phyloP scores from a whole-genome alignment of 1,140 invertebrate genomes.

The Zaprionus kolodkinae region DNA sequence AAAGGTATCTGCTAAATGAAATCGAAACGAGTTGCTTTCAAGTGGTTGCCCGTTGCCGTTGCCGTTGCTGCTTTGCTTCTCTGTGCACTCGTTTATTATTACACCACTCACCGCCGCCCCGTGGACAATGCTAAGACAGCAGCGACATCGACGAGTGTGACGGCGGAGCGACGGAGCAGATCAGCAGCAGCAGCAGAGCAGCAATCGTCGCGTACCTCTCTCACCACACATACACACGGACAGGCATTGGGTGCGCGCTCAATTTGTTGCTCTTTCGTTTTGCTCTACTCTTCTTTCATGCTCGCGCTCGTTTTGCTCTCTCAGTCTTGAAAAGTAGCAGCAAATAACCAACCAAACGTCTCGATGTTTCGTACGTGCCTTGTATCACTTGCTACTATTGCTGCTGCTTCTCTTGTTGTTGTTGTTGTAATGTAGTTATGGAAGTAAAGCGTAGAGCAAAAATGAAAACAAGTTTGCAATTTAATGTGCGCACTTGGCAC shows the following conservation, averaged over 20 bases:
- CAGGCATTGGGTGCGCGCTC: conserved; percentile 29
- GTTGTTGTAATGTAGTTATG: conserved; percentile 55
- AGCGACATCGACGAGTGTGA: conserved; percentile 58
- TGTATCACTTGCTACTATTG: conserved; percentile 65
- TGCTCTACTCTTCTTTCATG: conserved; percentile 18
- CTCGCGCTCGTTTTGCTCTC: conserved; percentile 30
- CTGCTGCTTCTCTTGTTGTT: conserved; percentile 46
- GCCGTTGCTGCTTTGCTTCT: conserved; percentile 53
- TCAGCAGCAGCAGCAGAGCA: conserved; percentile 56
- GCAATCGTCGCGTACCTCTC: conserved; percentile 33
- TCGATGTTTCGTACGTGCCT: conserved; percentile 74
- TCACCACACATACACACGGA: conserved; percentile 9
- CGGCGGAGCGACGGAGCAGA: conserved; percentile 54
- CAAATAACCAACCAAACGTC: conserved; percentile 37
- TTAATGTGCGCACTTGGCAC: conserved; percentile 78
- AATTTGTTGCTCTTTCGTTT: conserved; percentile 27
- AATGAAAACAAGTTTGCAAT: conserved; percentile 83
- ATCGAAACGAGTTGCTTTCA: conserved; percentile 84
- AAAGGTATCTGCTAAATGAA: conserved; percentile 84
- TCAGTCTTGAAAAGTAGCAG: conserved; percentile 38
- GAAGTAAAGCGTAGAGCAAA: conserved; percentile 64
- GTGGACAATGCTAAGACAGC: conserved; percentile 52
- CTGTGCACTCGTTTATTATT: conserved; percentile 79
- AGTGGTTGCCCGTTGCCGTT: conserved; percentile 79
- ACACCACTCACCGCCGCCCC: conserved; percentile 64